Evolutionary conservation across 2,113 vertebrate genomes (phyloP), one percentile per base, ranked within the genome.

Genomic region (Misgurnus mizolepis): DNA sequence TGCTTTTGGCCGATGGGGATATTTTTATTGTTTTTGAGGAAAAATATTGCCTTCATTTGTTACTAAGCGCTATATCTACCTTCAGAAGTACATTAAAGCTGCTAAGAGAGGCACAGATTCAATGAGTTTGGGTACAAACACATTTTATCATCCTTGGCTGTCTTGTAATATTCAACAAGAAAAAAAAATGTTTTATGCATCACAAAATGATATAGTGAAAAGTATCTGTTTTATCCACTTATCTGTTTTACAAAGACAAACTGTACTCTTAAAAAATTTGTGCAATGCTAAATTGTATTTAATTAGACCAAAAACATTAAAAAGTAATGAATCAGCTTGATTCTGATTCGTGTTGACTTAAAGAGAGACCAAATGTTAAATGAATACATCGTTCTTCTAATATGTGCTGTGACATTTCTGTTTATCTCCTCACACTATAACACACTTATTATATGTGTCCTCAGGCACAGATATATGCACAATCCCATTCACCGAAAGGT

Each of bases 401-500:
- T 60, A 47, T 62, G 41, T 41, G 40, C 47, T 53, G 55, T 4
- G 45, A 39, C 50, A 76, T 73, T 76, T 58, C 62, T 17, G 17
- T 76, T 67, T 22, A 45, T 2, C 2, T 27, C 3, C 65, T 50
- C 47, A 27, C 27, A 27, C 27, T 2, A 27, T 27, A 27, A 27
- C 27, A 27, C 27, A 27, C 27, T 50, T 56, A 75, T 76, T 18
- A 11, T 41, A 45, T 34, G 40, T 27, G 39, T 66, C 78, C 58
- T 47, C 43, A 18, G 43, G 66, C 45, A 80, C 60, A 60, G n/a
- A 22, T 60, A 27, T 7, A n/a, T 39, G 17, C 62, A 74, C 49
- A 49, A 74, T 47, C 76, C 1, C 67, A 7, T 82, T 84, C 78
- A 67, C 67, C 74, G 41, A 87, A 87, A n/a, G n/a, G n/a, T n/a